Evolutionary conservation across 1,140 invertebrate species (phyloP).

Genomic region (Tetramorium parvispinum): DNA sequence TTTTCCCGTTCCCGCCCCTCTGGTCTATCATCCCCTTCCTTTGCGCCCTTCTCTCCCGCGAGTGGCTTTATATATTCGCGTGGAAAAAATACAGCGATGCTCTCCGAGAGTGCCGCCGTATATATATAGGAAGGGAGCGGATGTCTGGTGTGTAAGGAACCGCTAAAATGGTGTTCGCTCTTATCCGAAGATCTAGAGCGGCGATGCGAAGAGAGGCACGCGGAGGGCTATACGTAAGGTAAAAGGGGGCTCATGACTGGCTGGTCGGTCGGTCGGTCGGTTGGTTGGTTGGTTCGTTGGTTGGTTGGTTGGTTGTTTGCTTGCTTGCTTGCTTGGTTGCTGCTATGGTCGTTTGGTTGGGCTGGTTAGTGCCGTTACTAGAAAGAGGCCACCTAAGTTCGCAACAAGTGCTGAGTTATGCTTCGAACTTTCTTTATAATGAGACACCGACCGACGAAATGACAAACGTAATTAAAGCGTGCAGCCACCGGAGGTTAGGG

Average conservation of each 20-base stretch:
- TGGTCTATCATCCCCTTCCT: conserved; percentile 6
- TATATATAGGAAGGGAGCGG: conserved; percentile 76
- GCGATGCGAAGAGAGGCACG: conserved; percentile 86
- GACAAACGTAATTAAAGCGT: conserved; percentile 84
- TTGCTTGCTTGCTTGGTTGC: conserved; percentile 58
- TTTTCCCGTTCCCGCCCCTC: neutral
- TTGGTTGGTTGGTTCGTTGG: conserved; percentile 57
- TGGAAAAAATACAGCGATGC: conserved; percentile 68
- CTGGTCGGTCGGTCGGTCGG: conserved; percentile 67
- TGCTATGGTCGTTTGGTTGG: conserved; percentile 74
- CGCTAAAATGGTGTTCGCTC: conserved; percentile 86
- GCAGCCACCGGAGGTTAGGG: conserved; percentile 75
- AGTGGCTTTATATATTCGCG: conserved; percentile 72
- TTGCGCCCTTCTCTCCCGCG: neutral
- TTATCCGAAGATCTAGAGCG: conserved; percentile 86
- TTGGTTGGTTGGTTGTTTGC: conserved; percentile 50
- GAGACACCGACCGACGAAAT: conserved; percentile 82
- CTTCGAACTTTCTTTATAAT: conserved; percentile 83
- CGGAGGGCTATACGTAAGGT: conserved; percentile 79
- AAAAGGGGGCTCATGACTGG: conserved; percentile 75
- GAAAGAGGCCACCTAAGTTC: conserved; percentile 83
- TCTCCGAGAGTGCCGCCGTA: conserved; percentile 42
- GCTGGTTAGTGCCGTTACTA: conserved; percentile 81
- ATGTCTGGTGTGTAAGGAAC: conserved; percentile 87
- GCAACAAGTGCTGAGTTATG: conserved; percentile 78